These are phyloP conservation scores for Ganaspis brasiliensis DNA, from an alignment of 2,888 invertebrate species.

Conservation along the genomic window DNA sequence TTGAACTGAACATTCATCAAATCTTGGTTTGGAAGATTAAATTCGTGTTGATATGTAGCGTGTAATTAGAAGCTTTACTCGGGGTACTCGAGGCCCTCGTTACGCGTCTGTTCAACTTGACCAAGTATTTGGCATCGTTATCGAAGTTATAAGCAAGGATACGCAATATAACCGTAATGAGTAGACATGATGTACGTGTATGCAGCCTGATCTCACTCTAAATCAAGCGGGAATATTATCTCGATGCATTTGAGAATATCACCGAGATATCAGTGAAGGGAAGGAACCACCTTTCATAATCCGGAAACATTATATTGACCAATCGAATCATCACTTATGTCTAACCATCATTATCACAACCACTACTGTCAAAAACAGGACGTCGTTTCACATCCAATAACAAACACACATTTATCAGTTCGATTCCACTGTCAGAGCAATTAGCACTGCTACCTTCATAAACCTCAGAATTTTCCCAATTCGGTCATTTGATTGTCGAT, in stretches of 20 bases:
- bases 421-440: no score
- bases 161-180: slow-evolving; percentile 58
- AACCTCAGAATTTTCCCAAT: no score
- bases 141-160: slow-evolving; percentile 61
- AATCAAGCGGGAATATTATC: slow-evolving; percentile 53
- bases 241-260: slow-evolving; percentile 43
- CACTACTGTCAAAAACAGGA: background rate
- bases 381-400: no score
- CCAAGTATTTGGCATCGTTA: slow-evolving; percentile 61
- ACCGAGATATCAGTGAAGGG: background rate
- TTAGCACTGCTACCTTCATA: no score
- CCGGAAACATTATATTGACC: slow-evolving; percentile 42
- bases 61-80: slow-evolving; percentile 26
- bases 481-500: no score
- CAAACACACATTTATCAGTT: no score
- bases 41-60: slow-evolving; percentile 23
- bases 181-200: slow-evolving; percentile 47
- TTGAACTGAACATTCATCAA: slow-evolving; percentile 20
- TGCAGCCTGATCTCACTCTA: slow-evolving; percentile 47
- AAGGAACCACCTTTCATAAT: slow-evolving; percentile 44
- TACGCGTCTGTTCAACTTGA: slow-evolving; percentile 50
- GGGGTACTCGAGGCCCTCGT: slow-evolving; percentile 36
- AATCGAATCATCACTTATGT: background rate
- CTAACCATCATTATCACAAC: background rate
- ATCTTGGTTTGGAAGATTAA: slow-evolving; percentile 25